phyloP scores from a whole-genome alignment of 2,797 vertebrate species.

The Chanos chanos region DNA sequence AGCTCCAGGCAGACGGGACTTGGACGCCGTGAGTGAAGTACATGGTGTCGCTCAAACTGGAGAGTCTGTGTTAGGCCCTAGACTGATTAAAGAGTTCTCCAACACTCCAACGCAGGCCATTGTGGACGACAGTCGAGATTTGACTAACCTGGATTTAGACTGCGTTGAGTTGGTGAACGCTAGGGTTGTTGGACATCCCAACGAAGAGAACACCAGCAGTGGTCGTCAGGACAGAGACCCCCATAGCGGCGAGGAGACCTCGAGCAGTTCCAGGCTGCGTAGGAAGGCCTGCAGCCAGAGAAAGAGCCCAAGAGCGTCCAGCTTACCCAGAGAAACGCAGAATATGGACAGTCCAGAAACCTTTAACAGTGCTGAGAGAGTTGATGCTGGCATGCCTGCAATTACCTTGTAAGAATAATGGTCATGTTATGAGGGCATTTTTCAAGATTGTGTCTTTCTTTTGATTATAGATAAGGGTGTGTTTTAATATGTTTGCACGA shows the following conservation, averaged over 20 bases:
- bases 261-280: conserved; percentile 15
- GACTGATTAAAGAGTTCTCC: background rate
- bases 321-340: conserved; percentile 27
- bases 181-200: conserved; percentile 1
- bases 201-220: conserved; percentile 6
- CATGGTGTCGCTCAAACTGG: conserved; percentile 6
- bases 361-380: conserved; percentile 31
- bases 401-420: background rate
- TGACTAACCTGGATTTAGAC: background rate
- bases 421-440: no score
- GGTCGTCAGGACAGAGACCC: conserved; percentile 5
- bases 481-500: no score
- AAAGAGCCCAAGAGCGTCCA: background rate
- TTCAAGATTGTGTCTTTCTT: no score
- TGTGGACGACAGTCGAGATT: background rate
- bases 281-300: conserved; percentile 4
- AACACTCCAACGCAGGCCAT: background rate
- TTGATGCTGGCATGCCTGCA: conserved; percentile 45
- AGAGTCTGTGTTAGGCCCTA: background rate
- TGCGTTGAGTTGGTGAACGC: conserved; percentile 18
- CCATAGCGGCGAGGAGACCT: conserved; percentile 25
- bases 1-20: conserved; percentile 8
- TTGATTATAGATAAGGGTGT: no score
- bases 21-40: conserved; percentile 29
- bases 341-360: conserved; percentile 54